Evolutionary conservation across 2,888 invertebrate genomes (phyloP), one percentile per base, ranked within the genome.

Genomic region (Folsomia candida): DNA sequence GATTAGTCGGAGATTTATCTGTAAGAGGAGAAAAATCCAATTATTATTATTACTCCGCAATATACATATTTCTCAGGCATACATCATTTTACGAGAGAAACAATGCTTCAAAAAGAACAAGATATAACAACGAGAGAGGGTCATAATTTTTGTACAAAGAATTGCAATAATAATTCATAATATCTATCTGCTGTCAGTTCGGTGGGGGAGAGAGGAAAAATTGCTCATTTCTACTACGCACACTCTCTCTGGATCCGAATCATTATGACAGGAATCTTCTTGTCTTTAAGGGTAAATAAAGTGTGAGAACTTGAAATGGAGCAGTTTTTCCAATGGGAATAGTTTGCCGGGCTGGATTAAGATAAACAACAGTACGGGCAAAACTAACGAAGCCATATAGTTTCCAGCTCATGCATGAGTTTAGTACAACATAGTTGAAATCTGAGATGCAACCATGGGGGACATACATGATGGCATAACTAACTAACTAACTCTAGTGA

Each of bases 1-100:
- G 84, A 99, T 98, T 86, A 99, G 89, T 84, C 95, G 91, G 85
- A 99, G 88, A 86, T 97, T 97, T 85, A 98, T 95, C 97, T 98
- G 90, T 11, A 90, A 90, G 81, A 83, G 81, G 79, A 81, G 27
- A 59, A 67, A 58, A 62, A 60, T 22, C 20, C 20, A 67, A 37
- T 6, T 60, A 25, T 25, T n/a, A n/a, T n/a, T n/a, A 20, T 9
- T 63, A 18, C 9, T 58, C 20, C 9, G 9, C 20, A n/a, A n/a
- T n/a, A n/a, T n/a, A n/a, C n/a, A n/a, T n/a, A n/a, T n/a, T n/a
- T n/a, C n/a, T n/a, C n/a, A n/a, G n/a, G n/a, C n/a, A n/a, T n/a
- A n/a, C n/a, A n/a, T n/a, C n/a, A n/a, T n/a, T n/a, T n/a, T n/a
- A n/a, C n/a, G n/a, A n/a, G n/a, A n/a, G n/a, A n/a, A n/a, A n/a